These are phyloP conservation scores for Lycia hirtaria DNA, from an alignment of 2,888 invertebrate genomes.

Conservation along the genomic window DNA sequence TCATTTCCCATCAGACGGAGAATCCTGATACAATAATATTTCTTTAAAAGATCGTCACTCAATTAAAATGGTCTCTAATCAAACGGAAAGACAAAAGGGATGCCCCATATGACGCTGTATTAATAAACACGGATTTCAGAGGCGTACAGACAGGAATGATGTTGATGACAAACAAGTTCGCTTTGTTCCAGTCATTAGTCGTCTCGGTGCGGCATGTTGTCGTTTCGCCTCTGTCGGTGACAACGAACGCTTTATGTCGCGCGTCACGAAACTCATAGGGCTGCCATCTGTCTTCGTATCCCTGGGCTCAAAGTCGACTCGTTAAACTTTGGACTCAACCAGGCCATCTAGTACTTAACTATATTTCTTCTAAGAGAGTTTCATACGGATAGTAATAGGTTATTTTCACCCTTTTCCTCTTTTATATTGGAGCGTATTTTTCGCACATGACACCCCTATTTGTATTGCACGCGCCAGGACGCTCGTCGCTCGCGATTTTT, in stretches of 20 bases:
- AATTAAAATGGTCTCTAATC: conserved; percentile 24
- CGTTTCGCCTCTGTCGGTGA: conserved; percentile 42
- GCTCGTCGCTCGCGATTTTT: conserved; percentile 54
- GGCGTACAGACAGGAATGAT: conserved; percentile 36
- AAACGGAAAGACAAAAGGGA: conserved; percentile 31
- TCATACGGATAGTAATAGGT: conserved; percentile 22
- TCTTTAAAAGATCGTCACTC: conserved; percentile 19
- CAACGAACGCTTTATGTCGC: conserved; percentile 40
- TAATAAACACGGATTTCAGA: conserved; percentile 26
- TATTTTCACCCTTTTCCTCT: conserved; percentile 17
- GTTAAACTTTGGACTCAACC: conserved; percentile 10
- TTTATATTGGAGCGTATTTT: conserved; percentile 31
- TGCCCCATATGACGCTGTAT: conserved; percentile 23
- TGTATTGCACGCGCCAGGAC: conserved; percentile 29
- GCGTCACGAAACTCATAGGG: conserved; percentile 32
- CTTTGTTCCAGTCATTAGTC: conserved; percentile 48
- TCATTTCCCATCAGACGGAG: conserved; percentile 1
- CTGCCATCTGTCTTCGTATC: conserved; percentile 30
- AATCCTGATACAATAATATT: conserved; percentile 1
- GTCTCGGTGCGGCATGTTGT: conserved; percentile 30
- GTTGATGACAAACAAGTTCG: conserved; percentile 45
- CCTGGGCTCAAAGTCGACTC: conserved; percentile 8
- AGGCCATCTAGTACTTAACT: conserved; percentile 3
- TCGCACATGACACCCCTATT: conserved; percentile 30
- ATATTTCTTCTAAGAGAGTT: conserved; percentile 4